Conservation (phyloP, 1,140 invertebrate genomes). For the Drosophila mauritiana region DNA sequence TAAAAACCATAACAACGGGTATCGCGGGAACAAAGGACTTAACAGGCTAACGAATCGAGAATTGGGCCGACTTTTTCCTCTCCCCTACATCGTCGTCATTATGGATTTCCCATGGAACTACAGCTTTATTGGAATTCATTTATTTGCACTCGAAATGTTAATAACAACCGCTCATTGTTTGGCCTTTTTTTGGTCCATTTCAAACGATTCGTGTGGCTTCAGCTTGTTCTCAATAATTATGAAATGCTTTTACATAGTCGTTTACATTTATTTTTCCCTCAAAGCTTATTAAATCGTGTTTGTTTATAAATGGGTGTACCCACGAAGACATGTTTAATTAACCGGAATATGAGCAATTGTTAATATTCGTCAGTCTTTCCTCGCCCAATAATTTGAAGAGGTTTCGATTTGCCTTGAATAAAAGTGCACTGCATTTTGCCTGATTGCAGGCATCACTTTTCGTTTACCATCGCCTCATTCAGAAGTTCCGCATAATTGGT, state of each 20-base stretch:
- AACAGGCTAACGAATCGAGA: slow-evolving; percentile 35
- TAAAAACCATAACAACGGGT: slow-evolving; percentile 41
- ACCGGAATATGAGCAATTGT: background rate
- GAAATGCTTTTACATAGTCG: background rate
- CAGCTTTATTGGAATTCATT: slow-evolving; percentile 30
- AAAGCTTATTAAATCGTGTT: background rate
- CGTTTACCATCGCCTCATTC: slow-evolving; percentile 10
- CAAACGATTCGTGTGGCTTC: background rate
- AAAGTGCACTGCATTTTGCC: slow-evolving; percentile 10
- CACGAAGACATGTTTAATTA: background rate
- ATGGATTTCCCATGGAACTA: slow-evolving; percentile 11
- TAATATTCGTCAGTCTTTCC: background rate
- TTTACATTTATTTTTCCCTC: background rate
- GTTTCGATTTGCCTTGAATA: slow-evolving; percentile 19
- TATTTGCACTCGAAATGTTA: slow-evolving; percentile 50
- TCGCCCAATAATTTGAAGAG: slow-evolving; percentile 8
- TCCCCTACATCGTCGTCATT: slow-evolving; percentile 34
- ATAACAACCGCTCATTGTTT: slow-evolving; percentile 22
- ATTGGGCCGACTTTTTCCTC: background rate
- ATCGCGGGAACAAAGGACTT: slow-evolving; percentile 41
- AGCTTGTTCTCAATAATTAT: background rate
- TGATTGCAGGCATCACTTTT: slow-evolving; percentile 38
- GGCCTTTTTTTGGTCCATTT: background rate
- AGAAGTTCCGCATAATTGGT: slow-evolving; percentile 39
- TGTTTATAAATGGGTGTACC: background rate